Evolutionary conservation across 2,888 invertebrate genomes (phyloP).

Genomic region (Byasa hedistus): DNA sequence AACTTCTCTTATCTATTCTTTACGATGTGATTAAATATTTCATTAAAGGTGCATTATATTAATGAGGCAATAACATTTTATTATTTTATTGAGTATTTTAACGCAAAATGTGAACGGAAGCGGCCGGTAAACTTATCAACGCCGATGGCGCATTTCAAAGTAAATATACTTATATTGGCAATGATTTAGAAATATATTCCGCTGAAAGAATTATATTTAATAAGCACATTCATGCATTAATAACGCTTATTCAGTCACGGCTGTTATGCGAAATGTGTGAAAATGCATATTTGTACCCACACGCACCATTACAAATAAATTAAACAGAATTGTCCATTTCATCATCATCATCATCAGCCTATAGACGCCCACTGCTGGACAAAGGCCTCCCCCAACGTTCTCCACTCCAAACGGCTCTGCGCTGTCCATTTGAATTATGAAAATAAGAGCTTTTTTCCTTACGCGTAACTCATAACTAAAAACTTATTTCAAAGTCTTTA

Average conservation of each 20-base stretch:
- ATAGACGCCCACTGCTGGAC: too few relatives aligned
- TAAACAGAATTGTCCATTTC: too few relatives aligned
- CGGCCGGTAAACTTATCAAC: slow-evolving; percentile 66
- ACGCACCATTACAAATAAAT: too few relatives aligned
- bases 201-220: slow-evolving; percentile 53
- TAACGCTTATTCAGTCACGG: slow-evolving; percentile 14
- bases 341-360: too few relatives aligned
- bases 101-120: slow-evolving; percentile 64
- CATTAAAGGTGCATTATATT: slow-evolving; percentile 20
- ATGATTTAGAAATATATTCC: slow-evolving; percentile 53
- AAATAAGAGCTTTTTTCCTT: too few relatives aligned
- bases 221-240: slow-evolving; percentile 28
- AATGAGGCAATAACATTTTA: slow-evolving; percentile 33
- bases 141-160: slow-evolving; percentile 60
- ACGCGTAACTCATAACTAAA: too few relatives aligned
- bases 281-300: slow-evolving; percentile 12
- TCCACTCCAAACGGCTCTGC: too few relatives aligned
- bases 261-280: slow-evolving; percentile 19
- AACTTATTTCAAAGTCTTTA: too few relatives aligned
- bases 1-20: not conserved
- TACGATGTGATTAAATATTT: slow-evolving; percentile 21
- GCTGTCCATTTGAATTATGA: too few relatives aligned
- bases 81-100: slow-evolving; percentile 44
- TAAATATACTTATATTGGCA: slow-evolving; percentile 64
- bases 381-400: too few relatives aligned